Conservation (phyloP, 2,888 invertebrate genomes). For the Drosophila lacicola region DNA sequence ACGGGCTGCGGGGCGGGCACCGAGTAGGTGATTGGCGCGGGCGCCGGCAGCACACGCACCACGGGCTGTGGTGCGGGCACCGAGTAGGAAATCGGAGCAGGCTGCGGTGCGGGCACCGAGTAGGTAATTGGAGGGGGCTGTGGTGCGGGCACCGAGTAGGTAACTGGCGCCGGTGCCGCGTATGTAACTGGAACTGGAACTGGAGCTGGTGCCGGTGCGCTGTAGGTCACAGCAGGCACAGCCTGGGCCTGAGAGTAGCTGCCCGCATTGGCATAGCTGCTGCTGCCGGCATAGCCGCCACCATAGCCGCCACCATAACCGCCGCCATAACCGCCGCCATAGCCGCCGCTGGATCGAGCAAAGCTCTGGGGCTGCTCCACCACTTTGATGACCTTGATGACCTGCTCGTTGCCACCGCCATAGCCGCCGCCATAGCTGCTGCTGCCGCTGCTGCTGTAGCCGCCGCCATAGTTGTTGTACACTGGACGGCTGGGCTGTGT, state of each 20-base stretch:
- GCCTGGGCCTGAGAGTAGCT: constrained; percentile 44
- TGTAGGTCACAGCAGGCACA: constrained; percentile 44
- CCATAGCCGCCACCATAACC: constrained; percentile 50
- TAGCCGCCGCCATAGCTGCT: constrained; percentile 30
- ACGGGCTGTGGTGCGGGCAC: constrained; percentile 43
- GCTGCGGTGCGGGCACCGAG: constrained; percentile 5
- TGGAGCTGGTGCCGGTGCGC: constrained; percentile 38
- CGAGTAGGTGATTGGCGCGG: constrained; percentile 33
- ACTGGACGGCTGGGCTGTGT: constrained; percentile 68
- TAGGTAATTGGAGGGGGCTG: constrained; percentile 43
- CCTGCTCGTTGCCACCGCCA: constrained; percentile 43
- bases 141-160: constrained; percentile 8
- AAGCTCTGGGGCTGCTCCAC: constrained; percentile 70
- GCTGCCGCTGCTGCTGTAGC: constrained; percentile 27
- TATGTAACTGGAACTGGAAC: constrained; percentile 34
- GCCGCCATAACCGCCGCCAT: constrained; percentile 39
- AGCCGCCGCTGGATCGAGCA: constrained; percentile 43
- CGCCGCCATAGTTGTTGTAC: constrained; percentile 46
- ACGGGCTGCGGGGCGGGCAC: constrained; percentile 46
- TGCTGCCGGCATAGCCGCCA: constrained; percentile 34
- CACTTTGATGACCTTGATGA: constrained; percentile 79
- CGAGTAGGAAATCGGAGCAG: constrained; percentile 39
- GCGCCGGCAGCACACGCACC: constrained; percentile 28
- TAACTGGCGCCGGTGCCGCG: constrained; percentile 40
- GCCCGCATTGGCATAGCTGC: constrained; percentile 52